Evolutionary conservation across 1,140 invertebrate genomes (phyloP).

Genomic region (Geopemphigus sp.): DNA sequence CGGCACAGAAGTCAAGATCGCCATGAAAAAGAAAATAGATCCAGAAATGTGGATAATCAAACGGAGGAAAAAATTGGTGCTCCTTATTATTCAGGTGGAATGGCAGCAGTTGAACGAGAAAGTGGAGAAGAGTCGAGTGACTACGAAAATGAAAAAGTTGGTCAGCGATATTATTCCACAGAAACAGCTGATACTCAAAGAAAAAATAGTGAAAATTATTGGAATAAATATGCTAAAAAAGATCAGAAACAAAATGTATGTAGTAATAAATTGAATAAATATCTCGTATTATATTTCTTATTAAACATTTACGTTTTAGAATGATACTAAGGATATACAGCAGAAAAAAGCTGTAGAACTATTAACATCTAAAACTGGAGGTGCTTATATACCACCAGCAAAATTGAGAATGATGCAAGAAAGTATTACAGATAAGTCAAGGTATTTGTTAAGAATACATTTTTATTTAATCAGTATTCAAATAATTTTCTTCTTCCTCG

Average conservation of each 20-base stretch:
- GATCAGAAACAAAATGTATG: constrained; percentile 50
- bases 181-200: constrained; percentile 41
- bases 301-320: neutral
- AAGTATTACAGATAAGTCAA: constrained; percentile 86
- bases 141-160: constrained; percentile 50
- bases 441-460: constrained; percentile 53
- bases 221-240: constrained; percentile 55
- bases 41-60: constrained; percentile 32
- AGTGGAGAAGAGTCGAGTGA: constrained; percentile 45
- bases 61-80: constrained; percentile 50
- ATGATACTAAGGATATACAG: constrained; percentile 50
- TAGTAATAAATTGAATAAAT: neutral
- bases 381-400: constrained; percentile 97
- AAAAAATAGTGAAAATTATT: constrained; percentile 55
- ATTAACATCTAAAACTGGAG: constrained; percentile 83
- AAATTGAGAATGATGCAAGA: constrained; percentile 92
- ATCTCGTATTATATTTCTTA: no score
- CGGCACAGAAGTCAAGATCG: constrained; percentile 37
- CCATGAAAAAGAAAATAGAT: constrained; percentile 48
- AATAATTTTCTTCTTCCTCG: no score
- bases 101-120: constrained; percentile 31
- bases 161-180: constrained; percentile 50
- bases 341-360: constrained; percentile 44
- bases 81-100: constrained; percentile 34
- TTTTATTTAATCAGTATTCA: no score